Base-by-base conservation (phyloP, 2,113 vertebrate genomes). In the Gopherus evgoodei region DNA sequence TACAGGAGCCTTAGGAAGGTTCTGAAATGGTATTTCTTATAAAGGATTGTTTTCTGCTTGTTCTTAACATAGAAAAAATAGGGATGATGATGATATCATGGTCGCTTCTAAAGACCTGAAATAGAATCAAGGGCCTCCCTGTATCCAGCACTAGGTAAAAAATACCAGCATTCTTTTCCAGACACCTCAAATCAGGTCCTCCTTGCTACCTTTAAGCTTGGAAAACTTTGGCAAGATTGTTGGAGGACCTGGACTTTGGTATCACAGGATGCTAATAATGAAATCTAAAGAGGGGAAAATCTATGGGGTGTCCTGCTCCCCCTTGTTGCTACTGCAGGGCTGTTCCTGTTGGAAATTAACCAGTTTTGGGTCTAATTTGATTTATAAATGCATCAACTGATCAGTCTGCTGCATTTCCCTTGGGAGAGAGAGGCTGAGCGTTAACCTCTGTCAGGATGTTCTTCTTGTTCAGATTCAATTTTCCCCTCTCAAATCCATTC, bases 21-120 rank as follows among this genome's bases (percentile, higher is more conserved):
- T 96, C 89, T 35, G 25, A 84, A n/a, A 24, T 65, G 53, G 86
- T 83, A 81, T 90, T 96, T 94, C 21, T 54, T 35, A 25, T 76
- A 76, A 76, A 44, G 5, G 29, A 65, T 17, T 3, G 16, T 3
- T 93, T 8, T 1, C 1, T 35, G 6, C 2, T 10, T 3, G 38
- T 54, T 82, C 59, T 42, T 59, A 0, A n/a, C 19, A 27, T 21
- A 31, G 4, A 62, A 91, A 62, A 21, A 72, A 44, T 4, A 25
- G 4, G 69, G 69, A 2, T 27, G 25, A 56, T 72, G 90, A 93
- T 57, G 35, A 81, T 90, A 6, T 3, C 76, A 47, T 72, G 83
- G 85, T 59, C 84, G 5, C 19, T 42, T 2, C 25, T 78, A 81
- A 78, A 84, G 62, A 25, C 19, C 22, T 59, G 87, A 75, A 84